These are phyloP conservation scores for Apodemia zela DNA, from an alignment of 2,888 invertebrate genomes.

Conservation along the genomic window DNA sequence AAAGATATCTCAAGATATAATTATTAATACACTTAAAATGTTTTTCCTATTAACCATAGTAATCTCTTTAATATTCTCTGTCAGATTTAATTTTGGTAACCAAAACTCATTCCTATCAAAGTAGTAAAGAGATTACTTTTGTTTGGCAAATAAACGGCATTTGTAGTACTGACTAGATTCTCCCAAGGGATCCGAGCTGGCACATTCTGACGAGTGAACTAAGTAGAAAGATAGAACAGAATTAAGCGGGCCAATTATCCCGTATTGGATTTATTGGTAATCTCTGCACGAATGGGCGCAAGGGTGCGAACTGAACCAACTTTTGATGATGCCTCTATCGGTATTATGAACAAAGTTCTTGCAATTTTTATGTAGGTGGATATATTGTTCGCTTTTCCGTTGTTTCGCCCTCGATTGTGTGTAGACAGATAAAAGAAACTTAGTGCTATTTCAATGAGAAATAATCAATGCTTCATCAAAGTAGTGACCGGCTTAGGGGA, in stretches of 20 bases:
- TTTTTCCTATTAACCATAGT: constrained; percentile 11
- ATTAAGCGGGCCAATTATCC: constrained; percentile 81
- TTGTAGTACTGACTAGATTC: constrained; percentile 66
- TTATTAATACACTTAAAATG: constrained; percentile 6
- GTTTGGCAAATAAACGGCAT: constrained; percentile 54
- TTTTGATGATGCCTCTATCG: constrained; percentile 78
- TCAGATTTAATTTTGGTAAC: constrained; percentile 42
- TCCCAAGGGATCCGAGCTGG: constrained; percentile 77
- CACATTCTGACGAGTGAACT: constrained; percentile 81
- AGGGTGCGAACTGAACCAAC: constrained; percentile 78
- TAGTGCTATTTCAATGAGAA: constrained; percentile 60
- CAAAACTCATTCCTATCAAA: constrained; percentile 53
- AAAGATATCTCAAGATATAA: not conserved
- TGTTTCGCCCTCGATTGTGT: constrained; percentile 67
- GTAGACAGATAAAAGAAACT: constrained; percentile 66
- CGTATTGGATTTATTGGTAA: constrained; percentile 81
- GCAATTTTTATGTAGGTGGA: constrained; percentile 78
- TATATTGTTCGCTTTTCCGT: constrained; percentile 72
- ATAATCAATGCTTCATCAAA: constrained; percentile 63
- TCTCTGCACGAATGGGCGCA: constrained; percentile 80
- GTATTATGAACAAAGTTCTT: constrained; percentile 79
- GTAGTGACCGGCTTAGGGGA: constrained; percentile 46
- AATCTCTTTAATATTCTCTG: constrained; percentile 30
- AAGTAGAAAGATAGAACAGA: constrained; percentile 81
- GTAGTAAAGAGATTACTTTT: constrained; percentile 54